Base-by-base conservation (phyloP, 2,888 invertebrate species). In the Keiferia lycopersicella region DNA sequence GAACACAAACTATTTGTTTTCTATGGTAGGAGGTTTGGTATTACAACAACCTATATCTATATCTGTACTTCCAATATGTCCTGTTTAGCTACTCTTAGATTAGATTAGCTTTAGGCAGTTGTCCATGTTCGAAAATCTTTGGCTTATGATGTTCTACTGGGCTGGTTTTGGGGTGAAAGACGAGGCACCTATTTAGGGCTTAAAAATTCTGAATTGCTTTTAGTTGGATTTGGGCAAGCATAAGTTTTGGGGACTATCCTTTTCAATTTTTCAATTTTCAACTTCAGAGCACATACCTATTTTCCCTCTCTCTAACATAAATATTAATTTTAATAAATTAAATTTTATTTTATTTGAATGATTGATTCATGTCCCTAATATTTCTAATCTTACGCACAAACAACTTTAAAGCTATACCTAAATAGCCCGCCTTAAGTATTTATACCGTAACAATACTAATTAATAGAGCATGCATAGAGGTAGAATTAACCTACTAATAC, bases 11-110 rank as follows among this genome's bases (percentile, higher is more conserved):
- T 45, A 45, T 45, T 80, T 86, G 80, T 73, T 83, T 73, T 87
- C 83, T 81, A 90, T 91, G 92, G 92, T 92, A 92, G 88, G 91
- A 89, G 80, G 83, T 85, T 88, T 87, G 77, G 77, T 73, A 81
- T 82, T 83, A 77, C 74, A 68, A 71, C 75, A 73, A 22, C 14
- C 20, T 22, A 11, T 73, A 11, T 73, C 67, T 69, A 67, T 73
- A 73, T 81, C 70, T 80, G 68, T 78, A 73, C 73, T 73, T 79
- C 77, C 69, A 48, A 62, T 50, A 53, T 56, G 64, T 57, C 18
- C 57, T 64, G 41, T 64, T 48, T 64, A 58, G 61, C 64, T 65
- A 59, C 45, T 51, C 26, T 11, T 18, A 61, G 50, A 63, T 34
- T 62, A 62, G 62, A 59, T 34, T 34, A 56, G 30, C 58, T 59